Base-by-base conservation (phyloP, 2,797 vertebrate genomes). In the Cynodonichthys magdalenae region DNA sequence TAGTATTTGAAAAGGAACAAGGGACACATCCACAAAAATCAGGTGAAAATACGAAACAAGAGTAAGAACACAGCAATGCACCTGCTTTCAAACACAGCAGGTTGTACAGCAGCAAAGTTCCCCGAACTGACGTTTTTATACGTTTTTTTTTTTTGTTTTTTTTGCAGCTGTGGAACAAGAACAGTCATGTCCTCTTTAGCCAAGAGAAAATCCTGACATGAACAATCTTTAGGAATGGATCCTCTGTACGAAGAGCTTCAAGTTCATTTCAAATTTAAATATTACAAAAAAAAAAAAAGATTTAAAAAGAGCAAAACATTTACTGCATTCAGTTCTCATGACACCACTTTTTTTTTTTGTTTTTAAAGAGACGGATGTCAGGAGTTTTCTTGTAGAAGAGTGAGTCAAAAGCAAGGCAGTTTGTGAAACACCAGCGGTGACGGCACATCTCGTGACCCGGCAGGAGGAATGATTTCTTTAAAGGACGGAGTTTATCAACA, bases 51-150 rank as follows among this genome's bases (percentile, higher is more conserved):
- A 89, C 79, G 89, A 88, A 87, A 90, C 68, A 53, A 86, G 79
- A 90, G 84, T 87, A 87, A 88, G 84, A 87, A 90, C 91, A 91
- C 89, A 92, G 88, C 90, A 92, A 88, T 85, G 87, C 76, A 85
- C 82, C 89, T 86, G 87, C 81, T 85, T 71, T 17, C 50, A 18
- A 44, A 42, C 8, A 73, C 90, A 90, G 89, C 85, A 87, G 89
- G 89, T 90, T 79, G 75, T 88, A 91, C 92, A 94, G 93, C 92
- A 94, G 93, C 92, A 91, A 83, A 81, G 87, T 87, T 80, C 79
- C 85, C 82, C 82, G 11, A 66, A 47, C 18, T 4, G 46, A 36
- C 11, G 1, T 36, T 36, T 36, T 36, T 36, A 3, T 24, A 24
- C 2, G 24, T 36, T 36, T 36, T 36, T 36, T 36, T 36, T 36